Evolutionary conservation across 2,888 invertebrate genomes (phyloP), one percentile per base, ranked within the genome.

Genomic region (Cryptophagus acutangulus): DNA sequence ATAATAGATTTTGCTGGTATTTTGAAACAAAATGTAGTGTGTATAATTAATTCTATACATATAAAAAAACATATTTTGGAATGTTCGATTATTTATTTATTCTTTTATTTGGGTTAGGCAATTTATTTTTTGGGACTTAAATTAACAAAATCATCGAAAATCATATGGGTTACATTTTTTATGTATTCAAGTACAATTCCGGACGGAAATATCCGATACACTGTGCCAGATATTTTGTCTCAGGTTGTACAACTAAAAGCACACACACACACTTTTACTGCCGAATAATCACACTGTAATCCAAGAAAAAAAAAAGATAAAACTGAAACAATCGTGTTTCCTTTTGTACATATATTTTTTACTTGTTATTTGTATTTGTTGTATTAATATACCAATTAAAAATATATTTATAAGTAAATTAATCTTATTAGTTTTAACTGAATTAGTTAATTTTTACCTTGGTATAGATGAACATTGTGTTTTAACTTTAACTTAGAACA

Each of bases 291-390:
- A n/a, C n/a, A n/a, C n/a, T n/a, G n/a, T 33, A n/a, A n/a, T n/a
- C n/a, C n/a, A n/a, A n/a, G 20, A 20, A 20, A 20, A 4, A 35
- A 34, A 38, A 24, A 12, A 25, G 17, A 30, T 33, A 24, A 17
- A 35, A 26, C 4, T n/a, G n/a, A n/a, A n/a, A n/a, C n/a, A n/a
- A n/a, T n/a, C n/a, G n/a, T n/a, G n/a, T n/a, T n/a, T n/a, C 26
- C 18, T 36, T 41, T 40, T 43, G 43, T 43, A 43, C 36, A 43
- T 43, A 43, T 43, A 40, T 43, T 43, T 39, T 43, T 36, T 43
- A 43, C 36, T 40, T 43, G 39, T 39, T 43, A 40, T 40, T 15
- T 43, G 34, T 37, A 20, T 42, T 36, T 28, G 33, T 43, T 40
- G 34, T 40, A 43, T n/a, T n/a, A n/a, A n/a, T n/a, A n/a, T n/a